phyloP scores from a whole-genome alignment of 2,888 invertebrate genomes.

The Scaptomyza caliginosa region DNA sequence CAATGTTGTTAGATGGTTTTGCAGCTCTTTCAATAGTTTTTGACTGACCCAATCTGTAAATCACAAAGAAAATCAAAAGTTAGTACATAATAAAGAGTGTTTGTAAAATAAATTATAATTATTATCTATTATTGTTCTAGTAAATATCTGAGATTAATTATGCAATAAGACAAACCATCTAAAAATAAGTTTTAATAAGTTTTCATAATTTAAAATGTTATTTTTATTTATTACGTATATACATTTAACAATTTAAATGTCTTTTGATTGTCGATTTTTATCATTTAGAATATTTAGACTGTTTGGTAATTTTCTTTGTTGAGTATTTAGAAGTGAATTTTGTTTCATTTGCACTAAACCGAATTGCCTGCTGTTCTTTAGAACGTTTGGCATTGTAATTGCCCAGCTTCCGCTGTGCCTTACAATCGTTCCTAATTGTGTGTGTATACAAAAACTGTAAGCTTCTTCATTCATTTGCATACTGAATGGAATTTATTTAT shows the following conservation, averaged over 20 bases:
- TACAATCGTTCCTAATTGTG: slow-evolving; percentile 47
- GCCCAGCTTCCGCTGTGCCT: slow-evolving; percentile 22
- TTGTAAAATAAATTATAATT: background rate
- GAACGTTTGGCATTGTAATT: slow-evolving; percentile 40
- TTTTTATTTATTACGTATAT: background rate
- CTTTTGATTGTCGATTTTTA: slow-evolving; percentile 30
- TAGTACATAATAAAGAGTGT: slow-evolving; percentile 18
- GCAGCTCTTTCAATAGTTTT: slow-evolving; percentile 22
- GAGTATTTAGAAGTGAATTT: slow-evolving; percentile 30
- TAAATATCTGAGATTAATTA: background rate
- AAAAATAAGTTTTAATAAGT: background rate
- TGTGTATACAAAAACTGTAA: slow-evolving; percentile 19
- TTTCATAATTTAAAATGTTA: background rate
- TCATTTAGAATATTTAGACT: slow-evolving; percentile 33
- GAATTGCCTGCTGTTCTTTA: slow-evolving; percentile 22
- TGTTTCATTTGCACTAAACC: slow-evolving; percentile 38
- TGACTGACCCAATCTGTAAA: slow-evolving; percentile 25
- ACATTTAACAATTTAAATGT: slow-evolving; percentile 7
- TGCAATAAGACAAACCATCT: too few species aligned
- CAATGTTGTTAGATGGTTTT: slow-evolving; percentile 12
- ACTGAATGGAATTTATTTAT: slow-evolving; percentile 72
- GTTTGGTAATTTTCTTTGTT: slow-evolving; percentile 1
- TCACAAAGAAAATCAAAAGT: slow-evolving; percentile 11
- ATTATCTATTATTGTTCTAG: background rate
- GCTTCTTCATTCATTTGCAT: slow-evolving; percentile 61